Conservation (phyloP, 1,140 invertebrate species). For the Panagrolaimus sp. region DNA sequence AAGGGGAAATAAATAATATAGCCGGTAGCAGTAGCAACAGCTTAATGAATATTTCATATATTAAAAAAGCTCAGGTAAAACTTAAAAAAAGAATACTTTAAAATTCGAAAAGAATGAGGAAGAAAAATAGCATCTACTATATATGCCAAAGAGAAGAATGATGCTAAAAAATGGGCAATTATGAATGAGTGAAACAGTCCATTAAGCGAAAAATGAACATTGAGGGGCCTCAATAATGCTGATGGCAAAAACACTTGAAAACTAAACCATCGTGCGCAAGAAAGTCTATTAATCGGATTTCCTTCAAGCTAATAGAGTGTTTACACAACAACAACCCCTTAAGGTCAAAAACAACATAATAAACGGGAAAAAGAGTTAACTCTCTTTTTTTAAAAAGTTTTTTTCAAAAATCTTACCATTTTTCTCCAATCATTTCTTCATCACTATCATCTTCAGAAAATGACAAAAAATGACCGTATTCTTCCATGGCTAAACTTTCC, state of each 20-base stretch:
- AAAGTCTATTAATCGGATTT: not conserved
- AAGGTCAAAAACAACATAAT: too few relatives aligned
- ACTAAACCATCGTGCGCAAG: not conserved
- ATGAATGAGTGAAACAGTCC: too few relatives aligned
- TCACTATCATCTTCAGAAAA: slow-evolving; percentile 11
- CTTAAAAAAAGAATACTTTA: too few relatives aligned
- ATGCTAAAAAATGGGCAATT: too few relatives aligned
- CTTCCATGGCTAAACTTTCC: slow-evolving; percentile 12
- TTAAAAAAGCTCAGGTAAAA: too few relatives aligned
- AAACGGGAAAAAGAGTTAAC: too few relatives aligned
- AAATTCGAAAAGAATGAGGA: too few relatives aligned
- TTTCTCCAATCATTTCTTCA: slow-evolving; percentile 12
- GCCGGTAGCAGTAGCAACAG: not conserved
- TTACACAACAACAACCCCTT: not conserved
- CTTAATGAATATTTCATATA: slow-evolving; percentile 14
- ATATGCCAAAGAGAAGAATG: too few relatives aligned
- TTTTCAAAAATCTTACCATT: slow-evolving; percentile 9
- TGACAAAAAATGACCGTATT: slow-evolving; percentile 10
- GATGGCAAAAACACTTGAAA: slow-evolving; percentile 18
- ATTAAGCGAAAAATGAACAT: too few relatives aligned
- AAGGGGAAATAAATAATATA: not conserved
- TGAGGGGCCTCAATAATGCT: too few relatives aligned
- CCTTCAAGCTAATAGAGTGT: not conserved
- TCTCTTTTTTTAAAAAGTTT: not conserved
- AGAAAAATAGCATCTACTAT: too few relatives aligned